Percentiles rank a stretch among this genome's conserved stretches.
Evolutionary conservation across 2,113 vertebrate species (phyloP).

Genomic region (Clinocottus analis): DNA sequence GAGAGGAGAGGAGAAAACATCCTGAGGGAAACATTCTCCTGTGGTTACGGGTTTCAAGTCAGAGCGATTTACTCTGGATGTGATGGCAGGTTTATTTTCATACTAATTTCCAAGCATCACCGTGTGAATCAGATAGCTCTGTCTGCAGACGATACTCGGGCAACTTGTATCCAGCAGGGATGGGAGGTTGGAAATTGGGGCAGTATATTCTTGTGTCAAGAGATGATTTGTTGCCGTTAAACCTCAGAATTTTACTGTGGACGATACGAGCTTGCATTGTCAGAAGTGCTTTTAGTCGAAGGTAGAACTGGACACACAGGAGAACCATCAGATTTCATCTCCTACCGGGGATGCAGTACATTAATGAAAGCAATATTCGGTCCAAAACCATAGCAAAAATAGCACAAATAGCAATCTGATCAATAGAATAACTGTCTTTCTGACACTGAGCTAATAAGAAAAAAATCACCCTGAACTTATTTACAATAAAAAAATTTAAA

Average conservation of each 20-base stretch:
- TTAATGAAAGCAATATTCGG: constrained; percentile 1
- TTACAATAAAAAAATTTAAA: no score
- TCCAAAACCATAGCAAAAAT: no score
- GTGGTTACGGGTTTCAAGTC: constrained; percentile 50
- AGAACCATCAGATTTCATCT: constrained; percentile 28
- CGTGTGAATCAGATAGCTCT: constrained; percentile 47
- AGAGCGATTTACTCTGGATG: constrained; percentile 50
- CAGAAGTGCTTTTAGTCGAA: constrained; percentile 23
- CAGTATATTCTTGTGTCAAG: constrained; percentile 29
- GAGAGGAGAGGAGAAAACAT: constrained; percentile 36
- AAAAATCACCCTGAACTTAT: not conserved
- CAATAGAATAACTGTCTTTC: constrained; percentile 1
- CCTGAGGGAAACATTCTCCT: constrained; percentile 44
- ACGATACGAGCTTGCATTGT: constrained; percentile 8
- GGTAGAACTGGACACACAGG: constrained; percentile 17
- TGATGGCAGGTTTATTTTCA: constrained; percentile 67
- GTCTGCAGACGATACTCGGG: constrained; percentile 21
- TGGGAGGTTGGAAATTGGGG: constrained; percentile 10
- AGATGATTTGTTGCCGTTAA: constrained; percentile 39
- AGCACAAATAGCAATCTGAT: constrained; percentile 31
- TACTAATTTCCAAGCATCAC: constrained; percentile 60
- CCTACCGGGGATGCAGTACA: constrained; percentile 14
- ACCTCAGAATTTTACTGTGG: constrained; percentile 28
- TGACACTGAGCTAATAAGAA: constrained; percentile 5
- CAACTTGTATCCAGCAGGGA: constrained; percentile 30